Base-by-base conservation (phyloP, 1,140 invertebrate genomes). In the Drosophila auraria region DNA sequence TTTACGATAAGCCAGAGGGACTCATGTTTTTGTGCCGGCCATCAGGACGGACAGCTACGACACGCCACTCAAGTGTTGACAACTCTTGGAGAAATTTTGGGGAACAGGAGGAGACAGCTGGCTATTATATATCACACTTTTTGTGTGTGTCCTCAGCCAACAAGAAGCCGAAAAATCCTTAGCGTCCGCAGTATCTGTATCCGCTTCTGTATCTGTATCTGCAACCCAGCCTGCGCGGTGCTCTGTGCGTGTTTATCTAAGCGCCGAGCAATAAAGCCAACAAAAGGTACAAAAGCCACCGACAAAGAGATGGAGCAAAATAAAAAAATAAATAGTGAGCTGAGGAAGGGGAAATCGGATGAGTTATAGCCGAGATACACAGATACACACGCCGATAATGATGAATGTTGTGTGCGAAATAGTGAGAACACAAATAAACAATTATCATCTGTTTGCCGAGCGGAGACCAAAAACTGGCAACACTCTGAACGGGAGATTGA, bases 61-160 rank as follows among this genome's bases (percentile, higher is more conserved):
- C 70, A 73, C 44, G 65, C 51, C 69, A 73, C 70, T 73, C 70
- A 60, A 78, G 75, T 78, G 74, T 61, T 78, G 75, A 78, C 74
- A 78, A 78, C 60, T 72, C 53, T 72, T 23, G 49, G 9, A 44
- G 38, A 40, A 58, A 60, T 33, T 33, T 25, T 36, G 40, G 51
- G 63, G 64, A 61, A 51, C n/a, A 33, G 44, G 45, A 69, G 57
- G 38, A 51, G 75, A 54, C 74, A 71, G 60, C 71, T 45, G 62
- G 73, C 73, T 78, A 77, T 78, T 70, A 78, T 78, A 69, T 78
- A 69, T 78, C 57, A 77, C 61, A 73, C 69, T 73, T 77, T 78
- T 59, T 61, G 63, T 78, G 64, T 69, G 44, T 69, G 50, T 49
- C 25, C 54, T 61, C 23, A 60, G 38, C 54, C 68, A 73, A 73